A percentile compares a stretch with the other conserved stretches of the same genome.
Evolutionary conservation across 2,113 vertebrate species (phyloP).

Genomic region (Oreochromis aureus): DNA sequence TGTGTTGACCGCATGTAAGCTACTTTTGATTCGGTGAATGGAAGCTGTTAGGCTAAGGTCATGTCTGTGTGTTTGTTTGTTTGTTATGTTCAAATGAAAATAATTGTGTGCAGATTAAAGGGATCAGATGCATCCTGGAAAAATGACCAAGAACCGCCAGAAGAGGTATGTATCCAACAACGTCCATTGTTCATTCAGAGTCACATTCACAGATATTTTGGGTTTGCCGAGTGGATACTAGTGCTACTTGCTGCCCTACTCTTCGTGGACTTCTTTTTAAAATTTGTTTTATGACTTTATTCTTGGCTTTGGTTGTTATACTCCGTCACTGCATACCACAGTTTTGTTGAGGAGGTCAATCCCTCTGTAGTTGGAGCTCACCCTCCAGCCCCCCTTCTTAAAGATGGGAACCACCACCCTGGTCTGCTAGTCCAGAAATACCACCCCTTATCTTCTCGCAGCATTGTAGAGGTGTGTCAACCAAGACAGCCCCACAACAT

Average conservation of each 20-base stretch:
- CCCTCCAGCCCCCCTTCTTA: neutral
- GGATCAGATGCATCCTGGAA: conserved; percentile 97
- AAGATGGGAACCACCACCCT: neutral
- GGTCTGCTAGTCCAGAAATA: neutral
- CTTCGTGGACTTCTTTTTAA: neutral
- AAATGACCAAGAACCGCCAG: conserved; percentile 93
- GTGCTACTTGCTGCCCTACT: neutral
- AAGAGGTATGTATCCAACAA: conserved; percentile 66
- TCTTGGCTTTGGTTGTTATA: neutral
- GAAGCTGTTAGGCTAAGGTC: neutral
- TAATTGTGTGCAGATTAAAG: conserved; percentile 68
- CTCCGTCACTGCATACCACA: neutral
- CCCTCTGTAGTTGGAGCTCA: neutral
- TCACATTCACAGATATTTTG: neutral
- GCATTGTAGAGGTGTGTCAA: neutral
- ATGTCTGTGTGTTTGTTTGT: neutral
- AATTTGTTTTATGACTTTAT: neutral
- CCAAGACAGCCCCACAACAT: neutral
- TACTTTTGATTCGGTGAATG: neutral
- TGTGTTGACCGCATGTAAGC: neutral
- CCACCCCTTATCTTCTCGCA: neutral
- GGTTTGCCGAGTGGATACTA: neutral
- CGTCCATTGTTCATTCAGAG: neutral
- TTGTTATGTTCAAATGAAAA: neutral
- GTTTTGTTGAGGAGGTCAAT: neutral